Conservation (phyloP, 92 coral and sea anemone species). For the Phenganax marumi region DNA sequence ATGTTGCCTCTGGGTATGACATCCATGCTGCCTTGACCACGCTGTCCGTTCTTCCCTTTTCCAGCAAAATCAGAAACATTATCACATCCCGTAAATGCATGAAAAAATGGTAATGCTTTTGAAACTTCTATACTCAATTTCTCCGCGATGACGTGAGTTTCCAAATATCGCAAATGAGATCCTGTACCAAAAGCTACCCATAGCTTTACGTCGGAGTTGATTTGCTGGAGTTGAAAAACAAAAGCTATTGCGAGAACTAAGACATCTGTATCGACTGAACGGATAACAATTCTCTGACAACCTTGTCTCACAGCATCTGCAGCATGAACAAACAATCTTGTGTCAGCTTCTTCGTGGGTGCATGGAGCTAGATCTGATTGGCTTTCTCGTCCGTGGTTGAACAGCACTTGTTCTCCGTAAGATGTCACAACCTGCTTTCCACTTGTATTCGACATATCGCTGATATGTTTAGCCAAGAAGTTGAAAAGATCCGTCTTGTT, state of each 20-base stretch:
- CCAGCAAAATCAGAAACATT: constrained; percentile 62
- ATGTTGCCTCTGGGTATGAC: constrained; percentile 48
- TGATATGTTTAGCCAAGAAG: background rate
- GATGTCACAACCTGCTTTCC: background rate
- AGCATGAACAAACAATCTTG: background rate
- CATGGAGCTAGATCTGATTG: constrained; percentile 11
- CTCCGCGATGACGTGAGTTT: constrained; percentile 52
- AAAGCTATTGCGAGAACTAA: background rate
- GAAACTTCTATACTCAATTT: constrained; percentile 44
- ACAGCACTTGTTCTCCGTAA: background rate
- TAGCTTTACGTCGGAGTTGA: constrained; percentile 33
- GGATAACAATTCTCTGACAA: background rate
- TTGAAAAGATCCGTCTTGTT: constrained; percentile 14
- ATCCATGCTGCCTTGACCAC: constrained; percentile 34
- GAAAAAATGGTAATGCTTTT: constrained; percentile 53
- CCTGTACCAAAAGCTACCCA: constrained; percentile 53
- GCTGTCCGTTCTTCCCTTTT: constrained; percentile 51
- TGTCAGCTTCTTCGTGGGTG: constrained; percentile 9
- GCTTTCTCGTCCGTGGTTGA: background rate
- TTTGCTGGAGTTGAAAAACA: background rate
- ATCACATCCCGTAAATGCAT: constrained; percentile 70
- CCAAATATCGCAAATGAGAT: constrained; percentile 29
- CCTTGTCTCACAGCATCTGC: constrained; percentile 12
- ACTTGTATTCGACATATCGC: background rate
- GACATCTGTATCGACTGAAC: background rate